Base-by-base conservation (phyloP, 2,888 invertebrate genomes). In the Melitaea athalia region DNA sequence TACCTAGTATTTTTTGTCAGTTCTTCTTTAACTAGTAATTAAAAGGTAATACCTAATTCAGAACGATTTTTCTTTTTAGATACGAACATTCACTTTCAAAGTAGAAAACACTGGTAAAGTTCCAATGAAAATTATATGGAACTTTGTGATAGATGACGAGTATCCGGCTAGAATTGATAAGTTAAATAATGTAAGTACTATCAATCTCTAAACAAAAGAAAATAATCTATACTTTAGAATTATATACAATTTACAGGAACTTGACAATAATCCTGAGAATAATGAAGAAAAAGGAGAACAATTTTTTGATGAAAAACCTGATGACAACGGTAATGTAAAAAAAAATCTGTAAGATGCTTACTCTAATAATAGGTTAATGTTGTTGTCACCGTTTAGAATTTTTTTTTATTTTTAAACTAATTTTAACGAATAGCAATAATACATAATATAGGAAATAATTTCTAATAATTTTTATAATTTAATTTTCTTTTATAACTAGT, bases 91-190 rank as follows among this genome's bases (percentile, higher is more conserved):
- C 67, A 78, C 81, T 17, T 92, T 92, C 63, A 78, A 79, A 68
- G 82, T 92, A 33, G 76, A 82, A 78, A 92, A 92, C 73, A 75
- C 75, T 55, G 89, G 92, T n/a, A 82, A 74, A 63, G 90, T 92
- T 11, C 83, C 88, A 3, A 76, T 92, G 81, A 92, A 90, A 82
- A 81, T 91, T 45, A 62, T 74, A 0, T 92, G 91, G 91, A 82
- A 71, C 71, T 91, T 92, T 76, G 76, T 81, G 64, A 85, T 92
- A 49, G 91, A 91, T 47, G 90, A 91, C 47, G 88, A 87, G 70
- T 91, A 86, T 75, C 92, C 92, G 1, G 75, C 81, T 33, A 85
- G 88, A 75, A 84, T 86, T 63, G 89, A 89, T 72, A 88, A 86
- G 77, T 63, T 77, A 17, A 63, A 75, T 72, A 73, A 78, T 72